Conservation (phyloP, 2,888 invertebrate genomes). For the Nasonia oneida region DNA sequence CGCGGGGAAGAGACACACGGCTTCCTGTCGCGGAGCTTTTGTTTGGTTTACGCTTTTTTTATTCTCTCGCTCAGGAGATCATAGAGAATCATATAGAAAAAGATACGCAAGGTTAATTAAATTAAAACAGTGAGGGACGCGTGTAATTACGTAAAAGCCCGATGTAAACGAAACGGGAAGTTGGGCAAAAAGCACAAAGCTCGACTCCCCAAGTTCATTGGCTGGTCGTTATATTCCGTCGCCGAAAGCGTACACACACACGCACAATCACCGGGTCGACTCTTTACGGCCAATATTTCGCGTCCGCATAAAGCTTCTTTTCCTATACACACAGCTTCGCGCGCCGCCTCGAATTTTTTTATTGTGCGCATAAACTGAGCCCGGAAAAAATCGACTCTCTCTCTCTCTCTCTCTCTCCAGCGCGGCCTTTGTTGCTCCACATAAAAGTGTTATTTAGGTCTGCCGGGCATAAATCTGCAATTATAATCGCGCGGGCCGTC, state of each 20-base stretch:
- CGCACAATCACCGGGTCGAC: not conserved
- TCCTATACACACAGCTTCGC: not conserved
- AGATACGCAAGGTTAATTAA: not conserved
- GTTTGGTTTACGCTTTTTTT: not conserved
- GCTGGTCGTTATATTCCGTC: constrained; percentile 4
- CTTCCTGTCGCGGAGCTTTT: constrained; percentile 23
- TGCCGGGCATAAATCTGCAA: constrained; percentile 51
- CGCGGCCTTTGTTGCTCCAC: constrained; percentile 23
- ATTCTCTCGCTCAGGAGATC: not conserved
- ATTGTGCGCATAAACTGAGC: not conserved
- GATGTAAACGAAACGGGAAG: not conserved
- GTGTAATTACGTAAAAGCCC: not conserved
- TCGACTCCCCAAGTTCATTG: constrained; percentile 29
- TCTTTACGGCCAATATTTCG: constrained; percentile 38
- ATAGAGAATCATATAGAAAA: not conserved
- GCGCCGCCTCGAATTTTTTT: not conserved
- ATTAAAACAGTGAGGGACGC: not conserved
- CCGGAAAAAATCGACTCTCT: not conserved
- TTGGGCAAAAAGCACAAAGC: not conserved
- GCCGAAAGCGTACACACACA: constrained; percentile 8
- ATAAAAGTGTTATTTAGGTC: constrained; percentile 57
- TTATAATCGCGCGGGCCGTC: constrained; percentile 53
- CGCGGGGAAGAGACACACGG: constrained; percentile 20
- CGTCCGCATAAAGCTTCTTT: constrained; percentile 21
- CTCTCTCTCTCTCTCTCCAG: too few species aligned